Percentiles rank a stretch among this genome's conserved stretches.
These are phyloP conservation scores for Rhinella marina DNA, from an alignment of 2,797 vertebrate species.

Conservation along the genomic window DNA sequence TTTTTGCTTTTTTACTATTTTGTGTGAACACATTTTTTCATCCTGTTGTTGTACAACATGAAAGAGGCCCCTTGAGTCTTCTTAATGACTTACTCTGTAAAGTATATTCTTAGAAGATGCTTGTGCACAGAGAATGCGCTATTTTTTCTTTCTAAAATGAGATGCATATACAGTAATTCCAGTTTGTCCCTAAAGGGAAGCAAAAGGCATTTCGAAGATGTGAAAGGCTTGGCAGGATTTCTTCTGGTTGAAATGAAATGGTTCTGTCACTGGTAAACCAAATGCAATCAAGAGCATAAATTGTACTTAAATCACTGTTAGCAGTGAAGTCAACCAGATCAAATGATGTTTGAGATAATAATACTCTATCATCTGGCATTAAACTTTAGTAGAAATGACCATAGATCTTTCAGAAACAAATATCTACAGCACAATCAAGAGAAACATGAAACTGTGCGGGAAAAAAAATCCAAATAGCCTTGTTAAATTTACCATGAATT, in stretches of 20 bases:
- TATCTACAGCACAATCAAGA: conserved; percentile 24
- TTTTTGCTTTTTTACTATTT: not conserved
- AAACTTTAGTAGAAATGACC: not conserved
- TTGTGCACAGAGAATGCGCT: not conserved
- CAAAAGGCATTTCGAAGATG: conserved; percentile 3
- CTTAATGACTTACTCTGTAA: not conserved
- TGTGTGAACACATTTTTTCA: not conserved
- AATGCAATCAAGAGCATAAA: conserved; percentile 45
- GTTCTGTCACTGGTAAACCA: conserved; percentile 51
- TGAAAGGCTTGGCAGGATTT: conserved; percentile 28
- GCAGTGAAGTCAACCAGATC: conserved; percentile 30
- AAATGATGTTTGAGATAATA: conserved; percentile 18
- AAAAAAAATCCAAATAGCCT: conserved; percentile 27
- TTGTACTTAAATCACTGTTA: conserved; percentile 53
- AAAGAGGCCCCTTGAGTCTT: not conserved
- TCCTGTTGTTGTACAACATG: not conserved
- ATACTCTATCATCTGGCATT: conserved; percentile 20
- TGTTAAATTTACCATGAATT: conserved; percentile 46
- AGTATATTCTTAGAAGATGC: not conserved
- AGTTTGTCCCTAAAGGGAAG: not conserved
- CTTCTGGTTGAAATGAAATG: conserved; percentile 43
- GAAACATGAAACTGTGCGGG: conserved; percentile 42
- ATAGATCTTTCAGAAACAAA: conserved; percentile 13
- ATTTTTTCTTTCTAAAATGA: not conserved
- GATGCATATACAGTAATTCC: conserved; percentile 23